phyloP scores from a whole-genome alignment of 2,888 invertebrate genomes.

The Mimachlamys varia region DNA sequence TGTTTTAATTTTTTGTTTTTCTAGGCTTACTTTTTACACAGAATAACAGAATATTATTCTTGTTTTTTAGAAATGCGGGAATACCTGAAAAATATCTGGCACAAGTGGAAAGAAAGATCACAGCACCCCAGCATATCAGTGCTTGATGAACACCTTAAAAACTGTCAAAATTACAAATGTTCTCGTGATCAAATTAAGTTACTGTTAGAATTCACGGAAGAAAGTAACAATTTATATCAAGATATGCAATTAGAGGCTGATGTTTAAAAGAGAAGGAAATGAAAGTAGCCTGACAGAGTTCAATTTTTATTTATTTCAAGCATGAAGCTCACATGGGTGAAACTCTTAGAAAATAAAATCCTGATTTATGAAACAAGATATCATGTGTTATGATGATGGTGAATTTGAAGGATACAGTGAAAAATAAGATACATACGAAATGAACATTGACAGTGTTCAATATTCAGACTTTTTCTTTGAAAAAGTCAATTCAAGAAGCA shows the following conservation, averaged over 20 bases:
- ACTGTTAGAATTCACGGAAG: not conserved
- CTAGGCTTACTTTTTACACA: not conserved
- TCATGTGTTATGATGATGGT: not conserved
- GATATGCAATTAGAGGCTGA: not conserved
- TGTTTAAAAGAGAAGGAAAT: not conserved
- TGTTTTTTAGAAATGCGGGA: slow-evolving; percentile 77
- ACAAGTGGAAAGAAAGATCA: slow-evolving; percentile 80
- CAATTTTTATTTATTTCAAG: not conserved
- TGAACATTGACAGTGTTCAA: not conserved
- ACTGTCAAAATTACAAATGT: not conserved
- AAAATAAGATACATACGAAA: not conserved
- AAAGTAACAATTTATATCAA: not conserved
- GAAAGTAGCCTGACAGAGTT: not conserved
- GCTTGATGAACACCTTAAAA: slow-evolving; percentile 56
- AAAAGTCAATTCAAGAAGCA: not conserved
- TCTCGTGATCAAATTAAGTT: not conserved
- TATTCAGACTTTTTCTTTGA: not conserved
- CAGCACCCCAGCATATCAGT: slow-evolving; percentile 72
- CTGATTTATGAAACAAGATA: not conserved
- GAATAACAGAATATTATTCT: not conserved
- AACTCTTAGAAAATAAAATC: not conserved
- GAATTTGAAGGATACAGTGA: not conserved
- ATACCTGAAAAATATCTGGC: slow-evolving; percentile 81
- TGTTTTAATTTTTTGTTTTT: not conserved
- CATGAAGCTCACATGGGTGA: not conserved